A percentile compares a stretch with the other conserved stretches of the same genome.
Evolutionary conservation across 1,140 invertebrate species (phyloP).

Genomic region (Melitaea cinxia): DNA sequence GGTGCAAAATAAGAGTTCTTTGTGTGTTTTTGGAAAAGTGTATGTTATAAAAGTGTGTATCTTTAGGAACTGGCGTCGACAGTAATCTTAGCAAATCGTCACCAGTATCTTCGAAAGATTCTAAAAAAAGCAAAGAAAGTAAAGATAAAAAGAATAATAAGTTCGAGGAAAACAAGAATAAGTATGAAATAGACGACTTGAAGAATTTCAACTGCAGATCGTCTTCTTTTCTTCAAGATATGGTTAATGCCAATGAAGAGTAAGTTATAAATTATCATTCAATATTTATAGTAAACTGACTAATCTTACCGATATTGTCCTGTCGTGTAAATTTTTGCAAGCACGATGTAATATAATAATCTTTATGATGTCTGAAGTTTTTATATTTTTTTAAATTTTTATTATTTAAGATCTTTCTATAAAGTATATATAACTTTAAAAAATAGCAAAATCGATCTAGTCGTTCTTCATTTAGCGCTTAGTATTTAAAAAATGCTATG

Average conservation of each 20-base stretch:
- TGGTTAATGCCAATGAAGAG: conserved; percentile 84
- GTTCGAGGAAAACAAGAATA: conserved; percentile 80
- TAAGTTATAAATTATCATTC: too few species aligned
- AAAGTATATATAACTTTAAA: conserved; percentile 3
- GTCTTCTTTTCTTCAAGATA: conserved; percentile 83
- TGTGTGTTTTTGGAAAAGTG: too few species aligned
- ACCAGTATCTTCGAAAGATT: conserved; percentile 88
- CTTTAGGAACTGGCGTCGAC: conserved; percentile 83
- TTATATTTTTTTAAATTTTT: conserved; percentile 17
- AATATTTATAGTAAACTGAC: too few species aligned
- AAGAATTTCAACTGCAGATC: conserved; percentile 81
- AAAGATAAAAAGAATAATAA: conserved; percentile 74
- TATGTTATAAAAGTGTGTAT: neutral
- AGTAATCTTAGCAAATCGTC: conserved; percentile 90
- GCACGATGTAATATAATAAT: too few species aligned
- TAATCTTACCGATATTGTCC: too few species aligned
- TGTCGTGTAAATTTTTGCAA: too few species aligned
- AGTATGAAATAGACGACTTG: conserved; percentile 83
- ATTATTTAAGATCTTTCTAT: neutral
- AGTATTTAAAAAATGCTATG: too few species aligned
- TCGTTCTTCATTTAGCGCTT: too few species aligned
- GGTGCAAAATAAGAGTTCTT: too few species aligned
- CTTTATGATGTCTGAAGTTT: too few species aligned
- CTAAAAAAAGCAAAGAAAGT: conserved; percentile 87
- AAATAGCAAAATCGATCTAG: too few species aligned